Conservation (phyloP, 2,113 vertebrate genomes). For the Corythornis vintsioides region DNA sequence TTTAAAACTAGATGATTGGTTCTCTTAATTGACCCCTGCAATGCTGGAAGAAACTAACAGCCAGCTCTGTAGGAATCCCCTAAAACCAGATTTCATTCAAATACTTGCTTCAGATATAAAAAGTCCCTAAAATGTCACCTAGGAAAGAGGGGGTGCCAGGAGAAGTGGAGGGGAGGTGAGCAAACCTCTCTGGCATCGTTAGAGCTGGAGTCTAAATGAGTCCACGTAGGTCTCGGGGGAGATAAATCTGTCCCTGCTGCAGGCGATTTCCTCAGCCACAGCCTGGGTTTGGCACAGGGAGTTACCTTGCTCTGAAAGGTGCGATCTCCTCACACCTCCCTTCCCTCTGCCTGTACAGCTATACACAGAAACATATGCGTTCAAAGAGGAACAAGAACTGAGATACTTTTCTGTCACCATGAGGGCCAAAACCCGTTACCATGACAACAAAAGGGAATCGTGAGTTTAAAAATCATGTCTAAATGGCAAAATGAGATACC, state of each 20-base stretch:
- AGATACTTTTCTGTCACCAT: conserved; percentile 73
- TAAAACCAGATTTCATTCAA: conserved; percentile 69
- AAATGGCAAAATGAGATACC: conserved; percentile 77
- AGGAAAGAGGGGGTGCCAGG: conserved; percentile 25
- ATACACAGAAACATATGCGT: conserved; percentile 67
- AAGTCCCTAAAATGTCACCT: conserved; percentile 69
- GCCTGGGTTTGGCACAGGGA: conserved; percentile 35
- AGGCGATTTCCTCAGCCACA: conserved; percentile 31
- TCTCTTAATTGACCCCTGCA: conserved; percentile 73
- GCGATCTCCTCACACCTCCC: conserved; percentile 46
- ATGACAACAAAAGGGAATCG: conserved; percentile 72
- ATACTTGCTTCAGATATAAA: conserved; percentile 61
- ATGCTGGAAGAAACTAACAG: conserved; percentile 59
- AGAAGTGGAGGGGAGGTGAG: not conserved
- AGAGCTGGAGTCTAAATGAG: conserved; percentile 23
- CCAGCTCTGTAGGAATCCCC: conserved; percentile 65
- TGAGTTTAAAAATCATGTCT: conserved; percentile 77
- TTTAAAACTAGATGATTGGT: conserved; percentile 70
- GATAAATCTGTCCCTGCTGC: conserved; percentile 65
- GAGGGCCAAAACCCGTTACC: conserved; percentile 77
- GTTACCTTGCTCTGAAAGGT: conserved; percentile 65
- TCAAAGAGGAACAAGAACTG: conserved; percentile 71
- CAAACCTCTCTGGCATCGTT: conserved; percentile 44
- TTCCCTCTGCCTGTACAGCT: conserved; percentile 39
- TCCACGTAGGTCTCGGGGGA: not conserved